Conservation (phyloP, 92 coral and sea anemone genomes). For the Epizoanthus ramosus region DNA sequence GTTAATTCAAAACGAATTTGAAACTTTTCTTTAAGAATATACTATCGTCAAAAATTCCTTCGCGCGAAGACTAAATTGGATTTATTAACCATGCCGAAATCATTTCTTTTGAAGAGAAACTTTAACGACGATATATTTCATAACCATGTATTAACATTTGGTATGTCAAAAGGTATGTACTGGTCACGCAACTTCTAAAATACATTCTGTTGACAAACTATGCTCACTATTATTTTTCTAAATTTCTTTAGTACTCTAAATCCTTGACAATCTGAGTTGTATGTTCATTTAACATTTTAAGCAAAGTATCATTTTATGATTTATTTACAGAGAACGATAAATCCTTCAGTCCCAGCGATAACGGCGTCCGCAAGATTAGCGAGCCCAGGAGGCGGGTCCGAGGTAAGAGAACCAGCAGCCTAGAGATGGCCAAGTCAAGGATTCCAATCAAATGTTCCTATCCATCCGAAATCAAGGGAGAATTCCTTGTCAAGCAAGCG, state of each 20-base stretch:
- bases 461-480: slow-evolving; percentile 69
- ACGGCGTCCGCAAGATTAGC: slow-evolving; percentile 16
- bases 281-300: slow-evolving; percentile 87
- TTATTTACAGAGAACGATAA: slow-evolving; percentile 61
- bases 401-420: slow-evolving; percentile 31
- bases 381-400: slow-evolving; percentile 1
- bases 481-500: slow-evolving; percentile 57
- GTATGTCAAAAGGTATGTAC: slow-evolving; percentile 12
- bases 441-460: slow-evolving; percentile 59
- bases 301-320: slow-evolving; percentile 75
- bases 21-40: not conserved
- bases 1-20: not conserved
- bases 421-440: slow-evolving; percentile 2
- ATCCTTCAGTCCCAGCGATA: slow-evolving; percentile 50
- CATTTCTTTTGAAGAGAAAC: slow-evolving; percentile 40
- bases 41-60: not conserved
- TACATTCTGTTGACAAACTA: slow-evolving; percentile 5
- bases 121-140: slow-evolving; percentile 27
- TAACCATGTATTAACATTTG: slow-evolving; percentile 6
- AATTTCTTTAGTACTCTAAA: slow-evolving; percentile 3
- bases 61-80: not conserved
- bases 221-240: not conserved
- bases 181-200: slow-evolving; percentile 1
- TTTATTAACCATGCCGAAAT: slow-evolving; percentile 37
- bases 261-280: slow-evolving; percentile 57